Evolutionary conservation across 2,797 vertebrate genomes (phyloP), one percentile per base, ranked within the genome.

Genomic region (Pipistrellus kuhlii): DNA sequence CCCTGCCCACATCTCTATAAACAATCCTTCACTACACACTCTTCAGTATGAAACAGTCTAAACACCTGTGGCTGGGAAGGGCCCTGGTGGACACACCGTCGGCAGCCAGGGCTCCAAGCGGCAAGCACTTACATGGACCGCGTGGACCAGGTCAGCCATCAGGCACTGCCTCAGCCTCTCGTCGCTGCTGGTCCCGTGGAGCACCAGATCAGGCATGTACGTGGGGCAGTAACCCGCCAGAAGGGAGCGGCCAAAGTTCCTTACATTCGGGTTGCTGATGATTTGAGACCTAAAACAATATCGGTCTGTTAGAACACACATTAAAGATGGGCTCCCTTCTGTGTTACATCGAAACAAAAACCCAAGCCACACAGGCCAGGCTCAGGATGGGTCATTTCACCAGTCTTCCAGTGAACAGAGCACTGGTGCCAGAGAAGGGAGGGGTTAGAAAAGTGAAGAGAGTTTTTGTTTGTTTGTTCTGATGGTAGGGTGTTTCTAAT

Each of bases 211-310:
- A 25, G 99, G 98, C 98, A 99, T 98, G 75, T 99, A 99, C 0
- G 98, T 98, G 51, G 98, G 98, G 95, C 99, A 99, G 96, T 99
- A 99, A 68, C 99, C 99, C 15, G 98, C 99, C 48, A 99, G 97
- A 82, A 99, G 98, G 0, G 99, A 99, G 84, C 98, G 98, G 94
- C 98, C 99, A 23, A 99, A 99, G 93, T 99, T 98, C 94, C 98
- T 98, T 83, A 98, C 90, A 5, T 97, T 98, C 64, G 98, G 98
- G 76, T 86, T 98, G 95, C 98, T 98, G 97, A 98, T 96, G 82
- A 95, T 98, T 75, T 98, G 98, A 93, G 98, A 98, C 95, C 99
- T 99, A 95, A 82, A 98, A 98, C 17, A 94, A 97, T 2, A 96
- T 25, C 51, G 48, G 76, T 32, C 27, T n/a, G 21, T 91, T 89